Percentiles rank a stretch among this genome's conserved stretches.
Conservation (phyloP, 2,888 invertebrate genomes). For the Lochmaea crataegi region DNA sequence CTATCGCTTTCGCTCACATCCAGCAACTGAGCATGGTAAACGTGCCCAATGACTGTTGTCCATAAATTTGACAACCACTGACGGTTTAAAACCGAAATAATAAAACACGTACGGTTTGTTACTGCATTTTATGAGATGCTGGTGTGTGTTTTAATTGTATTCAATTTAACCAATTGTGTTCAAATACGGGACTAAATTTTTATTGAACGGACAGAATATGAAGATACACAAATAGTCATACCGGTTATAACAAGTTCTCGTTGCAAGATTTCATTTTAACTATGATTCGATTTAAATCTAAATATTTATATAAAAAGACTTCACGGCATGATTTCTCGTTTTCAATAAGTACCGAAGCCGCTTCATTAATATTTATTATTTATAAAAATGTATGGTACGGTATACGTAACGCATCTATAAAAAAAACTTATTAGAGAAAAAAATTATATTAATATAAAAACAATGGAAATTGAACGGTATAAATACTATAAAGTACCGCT, state of each 20-base stretch:
- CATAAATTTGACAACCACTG: no score
- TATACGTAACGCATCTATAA: neutral
- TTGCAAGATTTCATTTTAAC: conserved; percentile 26
- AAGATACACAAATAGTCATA: conserved; percentile 15
- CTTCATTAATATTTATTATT: conserved; percentile 8
- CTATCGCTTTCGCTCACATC: no score
- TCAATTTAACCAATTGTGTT: neutral
- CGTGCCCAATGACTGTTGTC: no score
- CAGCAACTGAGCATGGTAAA: no score
- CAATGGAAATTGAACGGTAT: neutral
- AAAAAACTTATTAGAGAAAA: neutral
- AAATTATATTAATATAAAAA: neutral
- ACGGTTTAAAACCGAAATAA: no score
- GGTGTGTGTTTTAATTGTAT: no score
- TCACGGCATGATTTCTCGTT: conserved; percentile 23
- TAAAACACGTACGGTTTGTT: no score
- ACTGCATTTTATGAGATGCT: no score
- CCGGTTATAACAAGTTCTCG: conserved; percentile 33
- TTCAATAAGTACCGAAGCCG: conserved; percentile 12
- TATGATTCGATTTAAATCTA: conserved; percentile 38
- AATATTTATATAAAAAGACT: conserved; percentile 37
- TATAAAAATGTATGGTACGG: neutral
- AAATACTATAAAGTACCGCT: no score
- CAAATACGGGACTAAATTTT: neutral
- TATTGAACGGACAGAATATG: neutral